These are phyloP conservation scores for Eretmocerus hayati DNA, from an alignment of 2,888 invertebrate species.

Conservation along the genomic window DNA sequence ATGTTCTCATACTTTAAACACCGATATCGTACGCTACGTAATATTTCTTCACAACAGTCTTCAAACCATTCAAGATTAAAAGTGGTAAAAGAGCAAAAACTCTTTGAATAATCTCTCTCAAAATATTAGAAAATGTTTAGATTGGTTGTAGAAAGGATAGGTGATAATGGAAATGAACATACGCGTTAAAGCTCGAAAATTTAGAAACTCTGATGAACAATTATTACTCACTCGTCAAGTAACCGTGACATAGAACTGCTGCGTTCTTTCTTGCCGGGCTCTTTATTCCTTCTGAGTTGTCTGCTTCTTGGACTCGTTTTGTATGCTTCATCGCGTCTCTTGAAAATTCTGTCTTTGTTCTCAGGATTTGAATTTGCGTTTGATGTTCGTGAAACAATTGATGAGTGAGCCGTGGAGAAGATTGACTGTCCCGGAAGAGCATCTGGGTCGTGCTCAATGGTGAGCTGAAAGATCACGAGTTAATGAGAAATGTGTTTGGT, in stretches of 20 bases:
- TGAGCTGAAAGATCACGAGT: constrained; percentile 67
- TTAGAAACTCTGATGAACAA: too few species aligned
- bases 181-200: too few species aligned
- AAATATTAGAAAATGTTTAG: too few species aligned
- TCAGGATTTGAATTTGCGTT: constrained; percentile 43
- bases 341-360: constrained; percentile 50
- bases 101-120: too few species aligned
- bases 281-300: constrained; percentile 54
- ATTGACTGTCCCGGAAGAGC: constrained; percentile 54
- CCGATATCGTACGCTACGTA: too few species aligned
- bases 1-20: background rate
- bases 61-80: too few species aligned
- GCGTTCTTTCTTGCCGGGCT: constrained; percentile 65
- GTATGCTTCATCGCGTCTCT: constrained; percentile 56
- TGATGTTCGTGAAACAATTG: constrained; percentile 46
- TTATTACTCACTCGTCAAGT: constrained; percentile 59
- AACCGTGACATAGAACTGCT: constrained; percentile 81
- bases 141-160: too few species aligned
- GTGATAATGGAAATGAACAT: too few species aligned
- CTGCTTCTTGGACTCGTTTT: constrained; percentile 58
- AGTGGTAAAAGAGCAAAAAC: too few species aligned
- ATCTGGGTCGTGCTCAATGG: constrained; percentile 85
- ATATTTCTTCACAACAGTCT: too few species aligned
- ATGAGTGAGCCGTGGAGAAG: constrained; percentile 45
- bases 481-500: too few species aligned